These are phyloP conservation scores for Semotilus atromaculatus DNA, from an alignment of 2,797 vertebrate species.

Conservation along the genomic window DNA sequence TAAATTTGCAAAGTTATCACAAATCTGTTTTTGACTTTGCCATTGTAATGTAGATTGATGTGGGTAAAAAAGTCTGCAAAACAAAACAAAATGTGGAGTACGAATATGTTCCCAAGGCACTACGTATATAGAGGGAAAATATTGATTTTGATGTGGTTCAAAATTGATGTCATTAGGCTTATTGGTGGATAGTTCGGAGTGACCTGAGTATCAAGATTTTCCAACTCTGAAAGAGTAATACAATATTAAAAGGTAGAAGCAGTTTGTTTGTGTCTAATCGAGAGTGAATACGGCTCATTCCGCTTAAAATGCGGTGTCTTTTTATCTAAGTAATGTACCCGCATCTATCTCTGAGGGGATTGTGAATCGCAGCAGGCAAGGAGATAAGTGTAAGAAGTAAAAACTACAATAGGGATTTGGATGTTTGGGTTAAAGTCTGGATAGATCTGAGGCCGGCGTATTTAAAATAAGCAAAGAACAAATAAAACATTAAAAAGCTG, in stretches of 20 bases:
- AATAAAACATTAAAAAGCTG: neutral
- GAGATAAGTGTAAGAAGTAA: neutral
- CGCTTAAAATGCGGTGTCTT: neutral
- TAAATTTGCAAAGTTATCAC: no score
- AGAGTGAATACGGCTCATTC: neutral
- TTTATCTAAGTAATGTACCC: slow-evolving; percentile 28
- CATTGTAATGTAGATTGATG: no score
- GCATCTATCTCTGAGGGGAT: slow-evolving; percentile 7
- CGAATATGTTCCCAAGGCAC: no score
- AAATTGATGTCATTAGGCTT: neutral
- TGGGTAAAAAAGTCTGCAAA: no score
- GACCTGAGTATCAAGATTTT: neutral
- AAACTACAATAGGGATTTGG: slow-evolving; percentile 16
- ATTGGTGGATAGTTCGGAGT: neutral
- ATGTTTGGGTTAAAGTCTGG: neutral
- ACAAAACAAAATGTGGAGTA: no score
- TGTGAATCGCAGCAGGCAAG: slow-evolving; percentile 1
- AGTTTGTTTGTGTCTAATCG: slow-evolving; percentile 22
- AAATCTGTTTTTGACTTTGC: no score
- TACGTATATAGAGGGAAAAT: neutral
- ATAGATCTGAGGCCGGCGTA: neutral
- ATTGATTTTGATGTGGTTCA: neutral
- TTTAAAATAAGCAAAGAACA: neutral
- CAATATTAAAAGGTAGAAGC: neutral
- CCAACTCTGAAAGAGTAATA: neutral